These are phyloP conservation scores for Pocillopora damicornis DNA, from an alignment of 64 coral and sea anemone genomes.

Conservation along the genomic window DNA sequence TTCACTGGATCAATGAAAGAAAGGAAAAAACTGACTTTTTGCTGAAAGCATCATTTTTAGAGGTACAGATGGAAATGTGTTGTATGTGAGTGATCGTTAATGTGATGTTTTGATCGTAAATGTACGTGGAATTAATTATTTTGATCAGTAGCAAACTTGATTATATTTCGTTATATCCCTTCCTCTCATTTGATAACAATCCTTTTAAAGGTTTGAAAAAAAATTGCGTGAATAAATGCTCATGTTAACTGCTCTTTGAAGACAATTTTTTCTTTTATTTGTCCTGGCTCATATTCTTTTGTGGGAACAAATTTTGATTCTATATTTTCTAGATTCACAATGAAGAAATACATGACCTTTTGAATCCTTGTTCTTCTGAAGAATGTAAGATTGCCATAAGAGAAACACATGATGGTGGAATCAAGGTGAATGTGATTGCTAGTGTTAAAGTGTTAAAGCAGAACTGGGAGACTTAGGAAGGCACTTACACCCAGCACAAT, in stretches of 20 bases:
- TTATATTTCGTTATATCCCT: no score
- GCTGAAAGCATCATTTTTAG: constrained; percentile 90
- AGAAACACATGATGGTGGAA: constrained; percentile 82
- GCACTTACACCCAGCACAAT: no score
- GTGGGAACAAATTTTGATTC: neutral
- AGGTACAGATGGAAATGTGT: constrained; percentile 36
- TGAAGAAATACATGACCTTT: constrained; percentile 91
- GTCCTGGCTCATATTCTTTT: neutral
- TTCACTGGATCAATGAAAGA: constrained; percentile 63
- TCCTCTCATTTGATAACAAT: no score
- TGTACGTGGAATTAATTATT: no score
- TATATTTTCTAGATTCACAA: constrained; percentile 83
- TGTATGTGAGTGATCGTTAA: no score
- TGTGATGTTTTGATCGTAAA: no score
- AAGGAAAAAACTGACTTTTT: constrained; percentile 72
- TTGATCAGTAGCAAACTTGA: no score
- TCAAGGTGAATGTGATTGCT: constrained; percentile 55
- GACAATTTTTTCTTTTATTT: no score
- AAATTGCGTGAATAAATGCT: no score
- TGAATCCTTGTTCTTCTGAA: constrained; percentile 59
- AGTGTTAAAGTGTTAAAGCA: neutral
- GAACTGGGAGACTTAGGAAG: no score
- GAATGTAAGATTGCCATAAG: constrained; percentile 79
- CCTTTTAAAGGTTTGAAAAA: no score
- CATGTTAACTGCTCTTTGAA: no score